Conservation (phyloP, 2,797 vertebrate genomes). For the Amazona finschi region DNA sequence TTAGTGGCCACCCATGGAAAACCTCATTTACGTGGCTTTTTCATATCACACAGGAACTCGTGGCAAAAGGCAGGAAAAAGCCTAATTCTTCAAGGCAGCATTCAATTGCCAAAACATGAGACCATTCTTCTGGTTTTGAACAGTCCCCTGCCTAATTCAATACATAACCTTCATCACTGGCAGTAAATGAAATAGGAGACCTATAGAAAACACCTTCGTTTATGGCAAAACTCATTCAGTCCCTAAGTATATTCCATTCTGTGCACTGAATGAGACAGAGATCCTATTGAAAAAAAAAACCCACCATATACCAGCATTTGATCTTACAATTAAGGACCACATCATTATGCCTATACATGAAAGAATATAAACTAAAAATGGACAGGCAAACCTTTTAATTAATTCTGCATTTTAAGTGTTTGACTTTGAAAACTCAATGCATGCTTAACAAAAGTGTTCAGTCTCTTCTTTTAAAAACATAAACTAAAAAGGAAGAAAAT, state of each 20-base stretch:
- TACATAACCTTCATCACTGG: conserved; percentile 17
- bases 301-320: background rate
- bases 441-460: background rate
- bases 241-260: background rate
- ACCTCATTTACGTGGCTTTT: conserved; percentile 9
- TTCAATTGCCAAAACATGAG: conserved; percentile 40
- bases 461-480: background rate
- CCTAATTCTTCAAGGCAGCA: conserved; percentile 6
- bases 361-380: conserved; percentile 1
- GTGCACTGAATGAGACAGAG: background rate
- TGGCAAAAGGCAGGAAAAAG: conserved; percentile 39
- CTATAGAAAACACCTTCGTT: conserved; percentile 4
- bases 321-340: conserved; percentile 11
- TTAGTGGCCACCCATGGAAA: conserved; percentile 48
- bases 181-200: background rate
- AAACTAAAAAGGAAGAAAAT: background rate
- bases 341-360: background rate
- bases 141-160: conserved; percentile 8
- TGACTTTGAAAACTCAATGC: conserved; percentile 11
- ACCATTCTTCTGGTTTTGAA: conserved; percentile 27
- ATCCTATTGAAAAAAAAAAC: background rate
- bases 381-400: background rate
- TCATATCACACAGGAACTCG: background rate
- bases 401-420: background rate
- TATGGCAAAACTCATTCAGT: conserved; percentile 18